These are phyloP conservation scores for Bacillus rossius DNA, from an alignment of 1,140 invertebrate species.

Conservation along the genomic window DNA sequence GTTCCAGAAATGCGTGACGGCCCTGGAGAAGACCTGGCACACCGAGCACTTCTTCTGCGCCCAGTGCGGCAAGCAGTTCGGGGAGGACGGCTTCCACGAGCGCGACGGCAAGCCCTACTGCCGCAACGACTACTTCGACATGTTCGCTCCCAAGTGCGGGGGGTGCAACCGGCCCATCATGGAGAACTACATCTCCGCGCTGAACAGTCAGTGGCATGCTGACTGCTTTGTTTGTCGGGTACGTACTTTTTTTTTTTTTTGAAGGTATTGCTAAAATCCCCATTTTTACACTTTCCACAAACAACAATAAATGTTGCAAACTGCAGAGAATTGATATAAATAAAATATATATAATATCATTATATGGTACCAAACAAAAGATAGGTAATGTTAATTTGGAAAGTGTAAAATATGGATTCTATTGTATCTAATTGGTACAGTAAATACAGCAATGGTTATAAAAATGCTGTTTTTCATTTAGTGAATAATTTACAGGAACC, in stretches of 20 bases:
- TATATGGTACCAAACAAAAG: constrained; percentile 9
- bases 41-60: constrained; percentile 99
- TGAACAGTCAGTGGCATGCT: constrained; percentile 98
- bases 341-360: not conserved
- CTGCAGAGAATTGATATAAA: not conserved
- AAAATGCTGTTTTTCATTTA: too few relatives aligned
- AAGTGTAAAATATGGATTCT: too few relatives aligned
- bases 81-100: constrained; percentile 95
- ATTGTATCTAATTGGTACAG: too few relatives aligned
- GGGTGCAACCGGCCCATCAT: constrained; percentile 95
- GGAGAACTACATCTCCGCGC: constrained; percentile 98
- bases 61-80: constrained; percentile 95
- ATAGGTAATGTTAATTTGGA: too few relatives aligned
- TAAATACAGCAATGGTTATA: too few relatives aligned
- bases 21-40: constrained; percentile 98
- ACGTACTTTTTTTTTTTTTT: constrained; percentile 43
- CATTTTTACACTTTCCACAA: not conserved
- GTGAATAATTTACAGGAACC: too few relatives aligned
- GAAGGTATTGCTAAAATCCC: not conserved
- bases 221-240: constrained; percentile 99
- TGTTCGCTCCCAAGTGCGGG: constrained; percentile 98
- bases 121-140: constrained; percentile 93
- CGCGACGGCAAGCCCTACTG: constrained; percentile 93
- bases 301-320: not conserved
- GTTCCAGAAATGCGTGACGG: constrained; percentile 96